Evolutionary conservation across 2,888 invertebrate genomes (phyloP).

Genomic region (Cheilosia urbana): DNA sequence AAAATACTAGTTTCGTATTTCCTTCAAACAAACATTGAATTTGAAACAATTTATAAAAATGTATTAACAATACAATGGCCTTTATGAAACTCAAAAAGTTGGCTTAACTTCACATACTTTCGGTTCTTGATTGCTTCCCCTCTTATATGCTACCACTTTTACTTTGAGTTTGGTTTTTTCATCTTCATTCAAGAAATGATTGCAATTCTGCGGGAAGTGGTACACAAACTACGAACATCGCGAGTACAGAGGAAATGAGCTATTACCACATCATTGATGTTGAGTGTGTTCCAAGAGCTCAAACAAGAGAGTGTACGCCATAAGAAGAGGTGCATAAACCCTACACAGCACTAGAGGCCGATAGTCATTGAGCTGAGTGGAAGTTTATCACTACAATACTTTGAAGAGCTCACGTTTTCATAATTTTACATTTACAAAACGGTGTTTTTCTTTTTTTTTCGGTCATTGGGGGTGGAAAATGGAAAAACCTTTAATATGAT

Average conservation of each 20-base stretch:
- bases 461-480: slow-evolving; percentile 50
- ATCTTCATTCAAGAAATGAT: slow-evolving; percentile 31
- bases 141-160: slow-evolving; percentile 54
- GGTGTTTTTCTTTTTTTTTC: slow-evolving; percentile 2
- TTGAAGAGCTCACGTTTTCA: slow-evolving; percentile 74
- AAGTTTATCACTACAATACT: slow-evolving; percentile 73
- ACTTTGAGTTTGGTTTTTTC: slow-evolving; percentile 48
- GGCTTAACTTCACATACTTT: not conserved
- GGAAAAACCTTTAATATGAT: slow-evolving; percentile 45
- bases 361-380: slow-evolving; percentile 69
- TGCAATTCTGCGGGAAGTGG: slow-evolving; percentile 62
- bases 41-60: too few species aligned
- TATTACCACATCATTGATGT: slow-evolving; percentile 70
- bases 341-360: slow-evolving; percentile 20
- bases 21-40: too few species aligned
- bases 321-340: slow-evolving; percentile 51
- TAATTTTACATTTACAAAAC: slow-evolving; percentile 63
- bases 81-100: slow-evolving; percentile 21
- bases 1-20: too few species aligned
- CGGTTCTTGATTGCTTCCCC: slow-evolving; percentile 38
- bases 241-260: slow-evolving; percentile 69
- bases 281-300: slow-evolving; percentile 68
- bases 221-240: slow-evolving; percentile 59
- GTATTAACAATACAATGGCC: too few species aligned
- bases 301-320: slow-evolving; percentile 64